Evolutionary conservation across 2,888 invertebrate species (phyloP).

Genomic region (Notodonta ziczac): DNA sequence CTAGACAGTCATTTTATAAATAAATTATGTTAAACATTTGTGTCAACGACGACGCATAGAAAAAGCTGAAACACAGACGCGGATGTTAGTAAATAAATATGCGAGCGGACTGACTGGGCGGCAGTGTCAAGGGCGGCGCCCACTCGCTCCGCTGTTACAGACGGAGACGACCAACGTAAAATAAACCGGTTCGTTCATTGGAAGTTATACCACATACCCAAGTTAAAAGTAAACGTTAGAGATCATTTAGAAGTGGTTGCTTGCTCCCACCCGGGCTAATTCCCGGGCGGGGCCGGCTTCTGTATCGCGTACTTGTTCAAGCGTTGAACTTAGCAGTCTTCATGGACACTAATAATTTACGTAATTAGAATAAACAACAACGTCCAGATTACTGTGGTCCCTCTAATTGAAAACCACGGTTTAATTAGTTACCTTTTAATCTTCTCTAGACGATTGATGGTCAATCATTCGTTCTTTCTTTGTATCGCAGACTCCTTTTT

Average conservation of each 20-base stretch:
- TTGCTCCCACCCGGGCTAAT: conserved; percentile 33
- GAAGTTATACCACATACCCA: conserved; percentile 29
- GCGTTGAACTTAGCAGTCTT: conserved; percentile 51
- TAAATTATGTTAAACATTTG: neutral
- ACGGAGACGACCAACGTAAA: conserved; percentile 41
- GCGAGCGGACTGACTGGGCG: conserved; percentile 46
- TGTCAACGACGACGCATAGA: conserved; percentile 4
- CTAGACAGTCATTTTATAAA: neutral
- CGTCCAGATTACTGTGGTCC: conserved; percentile 40
- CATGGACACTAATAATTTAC: conserved; percentile 53
- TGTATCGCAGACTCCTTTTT: neutral
- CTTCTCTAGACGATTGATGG: neutral
- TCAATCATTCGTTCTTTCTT: neutral
- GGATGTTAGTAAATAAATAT: conserved; percentile 65
- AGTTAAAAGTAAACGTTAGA: conserved; percentile 35
- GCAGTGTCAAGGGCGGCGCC: conserved; percentile 73
- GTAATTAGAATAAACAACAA: conserved; percentile 38
- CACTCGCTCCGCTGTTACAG: conserved; percentile 39
- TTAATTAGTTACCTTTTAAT: conserved; percentile 22
- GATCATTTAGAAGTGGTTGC: conserved; percentile 41
- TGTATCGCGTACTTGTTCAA: conserved; percentile 45
- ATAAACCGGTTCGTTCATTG: conserved; percentile 44
- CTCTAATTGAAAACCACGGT: conserved; percentile 41
- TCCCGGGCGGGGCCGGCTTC: conserved; percentile 40
- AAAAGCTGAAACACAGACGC: conserved; percentile 23